Evolutionary conservation across 2,113 vertebrate genomes (phyloP).

Genomic region (Panthera uncia): DNA sequence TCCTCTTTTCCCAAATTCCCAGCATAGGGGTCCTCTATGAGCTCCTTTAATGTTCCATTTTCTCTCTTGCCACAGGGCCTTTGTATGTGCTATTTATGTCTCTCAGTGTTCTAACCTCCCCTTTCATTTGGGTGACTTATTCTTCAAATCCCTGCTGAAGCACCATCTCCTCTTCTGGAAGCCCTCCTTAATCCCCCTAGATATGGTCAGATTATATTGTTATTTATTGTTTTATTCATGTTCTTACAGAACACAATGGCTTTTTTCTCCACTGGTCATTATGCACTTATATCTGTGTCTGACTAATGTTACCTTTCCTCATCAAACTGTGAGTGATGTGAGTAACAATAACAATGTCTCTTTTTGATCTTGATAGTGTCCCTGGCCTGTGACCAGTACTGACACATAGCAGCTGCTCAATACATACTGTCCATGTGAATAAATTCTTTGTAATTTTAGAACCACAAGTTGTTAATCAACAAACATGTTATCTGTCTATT

Average conservation of each 20-base stretch:
- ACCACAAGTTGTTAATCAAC: neutral
- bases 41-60: neutral
- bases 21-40: neutral
- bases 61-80: neutral
- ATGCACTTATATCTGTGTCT: neutral
- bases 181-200: neutral
- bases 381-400: neutral
- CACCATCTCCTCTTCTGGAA: neutral
- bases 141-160: neutral
- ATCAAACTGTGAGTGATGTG: neutral
- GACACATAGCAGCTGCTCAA: neutral
- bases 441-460: neutral
- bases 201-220: neutral
- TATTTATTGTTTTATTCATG: neutral
- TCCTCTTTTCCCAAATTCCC: neutral
- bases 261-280: neutral
- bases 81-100: neutral
- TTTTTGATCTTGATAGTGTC: neutral
- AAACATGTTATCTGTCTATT: neutral
- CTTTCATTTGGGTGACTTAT: neutral
- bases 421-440: neutral
- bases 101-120: neutral
- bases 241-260: neutral
- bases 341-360: neutral
- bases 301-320: neutral